Base-by-base conservation (phyloP, 2,113 vertebrate genomes). In the Arenaria interpres region DNA sequence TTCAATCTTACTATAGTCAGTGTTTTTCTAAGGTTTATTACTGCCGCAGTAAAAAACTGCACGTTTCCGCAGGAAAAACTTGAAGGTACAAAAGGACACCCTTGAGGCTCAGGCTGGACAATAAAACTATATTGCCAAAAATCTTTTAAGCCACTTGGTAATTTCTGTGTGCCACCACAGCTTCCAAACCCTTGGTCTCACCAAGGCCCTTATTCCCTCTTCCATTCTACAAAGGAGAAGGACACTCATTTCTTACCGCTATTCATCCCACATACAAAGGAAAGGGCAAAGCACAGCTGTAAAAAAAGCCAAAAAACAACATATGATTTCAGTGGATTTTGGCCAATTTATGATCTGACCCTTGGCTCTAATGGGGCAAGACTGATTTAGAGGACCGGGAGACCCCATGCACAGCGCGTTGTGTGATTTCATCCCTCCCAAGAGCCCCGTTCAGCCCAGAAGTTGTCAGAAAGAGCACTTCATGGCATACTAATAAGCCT, bases 21-120 rank as follows among this genome's bases (percentile, higher is more conserved):
- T 25, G 39, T 24, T 53, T 68, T 56, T 6, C 30, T 60, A 17
- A 15, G 45, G 16, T 45, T 79, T 62, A 10, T 24, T 73, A 22
- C 35, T 14, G 32, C 32, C 0, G 0, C 30, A 46, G 62, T 21
- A 19, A 24, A 43, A 46, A 21, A 21, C 8, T 5, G 7, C 8
- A 4, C 1, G 11, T 25, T 88, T 69, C 60, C 5, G 4, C 56
- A 50, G 57, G 67, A 32, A 83, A 71, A 54, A 2, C 9, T 5
- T 3, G 25, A 20, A 77, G 30, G 20, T 8, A 14, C 16, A 9
- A 41, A 78, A 79, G 14, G 45, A 48, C 12, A 27, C 33, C 16
- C 41, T 4, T 2, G 12, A 50, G 35, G 27, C 7, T 63, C 43
- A 11, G n/a, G 37, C 8, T 3, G 8, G 35, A 75, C 16, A 0